These are phyloP conservation scores for Linnaemya tessellans DNA, from an alignment of 2,888 invertebrate species.

Conservation along the genomic window DNA sequence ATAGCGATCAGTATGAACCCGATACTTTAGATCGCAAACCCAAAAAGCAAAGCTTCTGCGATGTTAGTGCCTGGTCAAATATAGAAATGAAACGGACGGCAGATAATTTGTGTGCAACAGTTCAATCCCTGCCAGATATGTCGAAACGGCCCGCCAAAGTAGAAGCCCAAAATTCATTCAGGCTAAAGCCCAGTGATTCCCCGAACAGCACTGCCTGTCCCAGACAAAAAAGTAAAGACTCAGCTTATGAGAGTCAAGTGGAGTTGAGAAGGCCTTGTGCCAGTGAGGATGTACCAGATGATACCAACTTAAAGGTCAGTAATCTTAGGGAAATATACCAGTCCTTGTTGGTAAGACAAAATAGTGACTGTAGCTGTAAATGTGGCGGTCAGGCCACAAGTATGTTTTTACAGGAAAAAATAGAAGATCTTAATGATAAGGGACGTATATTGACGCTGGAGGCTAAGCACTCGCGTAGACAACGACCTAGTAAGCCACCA, in stretches of 20 bases:
- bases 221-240: conserved; percentile 61
- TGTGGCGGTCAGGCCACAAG: conserved; percentile 78
- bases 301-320: conserved; percentile 83
- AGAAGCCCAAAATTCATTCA: conserved; percentile 89
- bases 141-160: conserved; percentile 81
- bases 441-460: conserved; percentile 89
- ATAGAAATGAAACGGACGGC: conserved; percentile 84
- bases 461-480: conserved; percentile 89
- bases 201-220: neutral
- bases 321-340: conserved; percentile 91
- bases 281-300: conserved; percentile 37
- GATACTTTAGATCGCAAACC: conserved; percentile 93
- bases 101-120: conserved; percentile 61
- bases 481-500: conserved; percentile 84
- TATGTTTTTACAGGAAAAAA: conserved; percentile 70
- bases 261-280: conserved; percentile 53
- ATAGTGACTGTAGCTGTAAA: conserved; percentile 77
- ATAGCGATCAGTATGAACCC: conserved; percentile 92
- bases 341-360: conserved; percentile 84
- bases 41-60: conserved; percentile 85
- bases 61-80: conserved; percentile 83
- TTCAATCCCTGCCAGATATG: conserved; percentile 59
- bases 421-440: conserved; percentile 82
- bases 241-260: conserved; percentile 69
- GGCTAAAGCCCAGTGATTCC: conserved; percentile 82